These are phyloP conservation scores for Phrynocephalus vlangalii DNA, from an alignment of 2,797 vertebrate genomes.

Conservation along the genomic window DNA sequence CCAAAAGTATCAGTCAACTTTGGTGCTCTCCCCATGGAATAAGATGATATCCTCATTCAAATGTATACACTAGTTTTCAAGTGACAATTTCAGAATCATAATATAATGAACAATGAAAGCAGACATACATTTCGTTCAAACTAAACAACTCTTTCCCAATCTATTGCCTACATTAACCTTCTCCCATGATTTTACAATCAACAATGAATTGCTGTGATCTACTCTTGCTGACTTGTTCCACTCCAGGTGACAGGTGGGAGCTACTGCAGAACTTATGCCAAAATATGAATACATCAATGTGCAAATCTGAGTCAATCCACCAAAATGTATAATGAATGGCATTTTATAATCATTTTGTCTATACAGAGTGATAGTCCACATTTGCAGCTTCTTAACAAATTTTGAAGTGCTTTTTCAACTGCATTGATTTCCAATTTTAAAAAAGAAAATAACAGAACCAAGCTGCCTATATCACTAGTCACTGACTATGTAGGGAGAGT, in stretches of 20 bases:
- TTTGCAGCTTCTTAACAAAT: constrained; percentile 45
- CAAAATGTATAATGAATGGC: neutral
- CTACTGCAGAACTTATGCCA: neutral
- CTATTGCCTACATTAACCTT: neutral
- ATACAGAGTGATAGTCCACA: constrained; percentile 36
- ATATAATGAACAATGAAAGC: neutral
- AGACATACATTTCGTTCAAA: neutral
- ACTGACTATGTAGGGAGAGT: neutral
- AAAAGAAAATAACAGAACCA: constrained; percentile 38
- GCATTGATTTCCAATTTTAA: constrained; percentile 68
- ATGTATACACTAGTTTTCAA: constrained; percentile 19
- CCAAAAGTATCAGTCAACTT: neutral
- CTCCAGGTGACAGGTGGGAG: too few species aligned
- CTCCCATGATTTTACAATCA: neutral
- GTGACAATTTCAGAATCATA: constrained; percentile 27
- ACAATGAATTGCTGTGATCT: neutral
- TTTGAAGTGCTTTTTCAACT: constrained; percentile 54
- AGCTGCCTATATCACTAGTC: constrained; percentile 40
- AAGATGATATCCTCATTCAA: neutral
- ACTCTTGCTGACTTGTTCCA: too few species aligned
- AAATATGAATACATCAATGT: neutral
- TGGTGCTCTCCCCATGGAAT: neutral
- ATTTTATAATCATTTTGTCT: neutral
- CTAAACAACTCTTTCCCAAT: neutral
- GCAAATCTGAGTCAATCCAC: neutral